Base-by-base conservation (phyloP, 2,888 invertebrate species). In the Automeris io region DNA sequence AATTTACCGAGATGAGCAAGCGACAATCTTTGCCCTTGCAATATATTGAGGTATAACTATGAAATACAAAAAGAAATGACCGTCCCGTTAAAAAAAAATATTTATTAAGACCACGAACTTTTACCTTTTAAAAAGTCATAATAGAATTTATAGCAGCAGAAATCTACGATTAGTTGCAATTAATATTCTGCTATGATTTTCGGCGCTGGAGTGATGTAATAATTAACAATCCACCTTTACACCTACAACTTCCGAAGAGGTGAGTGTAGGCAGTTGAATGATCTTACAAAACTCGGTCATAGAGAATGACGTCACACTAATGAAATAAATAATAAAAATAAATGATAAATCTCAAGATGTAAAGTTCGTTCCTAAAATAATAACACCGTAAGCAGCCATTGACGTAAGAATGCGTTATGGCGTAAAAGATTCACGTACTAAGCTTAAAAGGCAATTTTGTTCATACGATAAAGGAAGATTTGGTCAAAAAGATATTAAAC, bases 151-250 rank as follows among this genome's bases (percentile, higher is more conserved):
- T n/a, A n/a, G n/a, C n/a, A n/a, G n/a, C n/a, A n/a, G n/a, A n/a
- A n/a, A n/a, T n/a, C n/a, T n/a, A n/a, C n/a, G n/a, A n/a, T n/a
- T n/a, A n/a, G n/a, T n/a, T n/a, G n/a, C n/a, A n/a, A n/a, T 16
- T 39, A 23, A 33, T 24, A 19, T 21, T n/a, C 9, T 33, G 6
- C 11, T 35, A 9, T 35, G 18, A 16, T 12, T 25, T 34, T 22
- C 18, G 31, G 31, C 22, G 22, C 33, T 39, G 16, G 41, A 51
- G 59, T 77, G 75, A 76, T 74, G 77, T 73, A 76, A 78, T 54
- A 49, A 46, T 51, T 73, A 76, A 78, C 55, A 49, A 46, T 51
- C 65, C 73, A 76, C 80, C 78, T 81, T 78, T 63, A 68, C 79
- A 56, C 81, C 78, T 61, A 77, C 80, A 43, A 54, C 55, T 61